Conservation (phyloP, 2,797 vertebrate genomes). For the Rostrhamus sociabilis region DNA sequence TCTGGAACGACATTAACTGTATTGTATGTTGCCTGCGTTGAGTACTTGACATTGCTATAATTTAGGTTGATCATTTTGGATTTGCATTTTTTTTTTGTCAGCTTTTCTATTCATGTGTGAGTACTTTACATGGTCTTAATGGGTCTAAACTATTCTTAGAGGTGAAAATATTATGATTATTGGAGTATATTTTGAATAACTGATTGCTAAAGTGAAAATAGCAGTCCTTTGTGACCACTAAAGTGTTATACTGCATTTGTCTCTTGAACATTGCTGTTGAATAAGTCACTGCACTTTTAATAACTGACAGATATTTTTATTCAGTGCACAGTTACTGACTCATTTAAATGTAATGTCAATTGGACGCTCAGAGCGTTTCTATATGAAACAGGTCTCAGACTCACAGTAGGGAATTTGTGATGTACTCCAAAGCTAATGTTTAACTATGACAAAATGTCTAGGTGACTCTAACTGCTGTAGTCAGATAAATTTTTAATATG, state of each 20-base stretch:
- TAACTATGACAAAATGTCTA: constrained; percentile 56
- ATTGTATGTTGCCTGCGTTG: accelerated
- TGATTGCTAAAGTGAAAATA: not conserved
- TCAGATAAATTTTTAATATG: constrained; percentile 63
- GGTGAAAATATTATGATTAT: not conserved
- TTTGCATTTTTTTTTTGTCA: not conserved
- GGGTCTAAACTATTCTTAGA: not conserved
- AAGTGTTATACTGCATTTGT: not conserved
- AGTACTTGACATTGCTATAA: not conserved
- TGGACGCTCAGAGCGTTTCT: not conserved
- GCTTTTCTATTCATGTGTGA: not conserved
- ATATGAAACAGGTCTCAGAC: not conserved
- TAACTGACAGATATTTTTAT: constrained; percentile 34
- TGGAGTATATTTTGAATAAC: not conserved
- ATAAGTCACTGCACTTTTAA: not conserved
- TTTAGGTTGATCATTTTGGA: not conserved
- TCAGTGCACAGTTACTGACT: not conserved
- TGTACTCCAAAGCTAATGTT: constrained; percentile 51
- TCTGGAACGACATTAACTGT: not conserved
- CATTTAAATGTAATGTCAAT: constrained; percentile 24
- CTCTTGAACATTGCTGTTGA: not conserved
- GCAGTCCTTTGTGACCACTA: not conserved
- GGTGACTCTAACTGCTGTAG: constrained; percentile 45
- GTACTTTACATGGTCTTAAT: not conserved
- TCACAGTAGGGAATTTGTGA: constrained; percentile 46